A percentile compares a stretch with the other conserved stretches of the same genome.
These are phyloP conservation scores for Pan troglodytes DNA, from an alignment of 2,113 vertebrate species.

Conservation along the genomic window NHGRI_mPanTro3-v2.1_pri NC_086015.1:142080001-142080500, in stretches of 20 bases:
- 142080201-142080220: neutral
- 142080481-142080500: too few species aligned
- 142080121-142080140: neutral
- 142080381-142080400: neutral
- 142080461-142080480: too few species aligned
- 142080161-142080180: neutral
- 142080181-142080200: neutral
- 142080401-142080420: neutral
- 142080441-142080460: too few species aligned
- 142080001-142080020: conserved; percentile 22
- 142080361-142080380: neutral
- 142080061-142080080: neutral
- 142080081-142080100: neutral
- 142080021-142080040: neutral
- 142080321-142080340: neutral
- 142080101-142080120: neutral
- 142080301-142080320: neutral
- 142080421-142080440: too few species aligned
- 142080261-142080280: neutral
- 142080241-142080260: neutral
- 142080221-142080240: neutral
- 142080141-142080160: neutral
- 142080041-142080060: neutral
- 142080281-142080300: neutral
- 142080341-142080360: neutral